Conservation (phyloP, 2,888 invertebrate species). For the Lordiphosa andalusiaca region DNA sequence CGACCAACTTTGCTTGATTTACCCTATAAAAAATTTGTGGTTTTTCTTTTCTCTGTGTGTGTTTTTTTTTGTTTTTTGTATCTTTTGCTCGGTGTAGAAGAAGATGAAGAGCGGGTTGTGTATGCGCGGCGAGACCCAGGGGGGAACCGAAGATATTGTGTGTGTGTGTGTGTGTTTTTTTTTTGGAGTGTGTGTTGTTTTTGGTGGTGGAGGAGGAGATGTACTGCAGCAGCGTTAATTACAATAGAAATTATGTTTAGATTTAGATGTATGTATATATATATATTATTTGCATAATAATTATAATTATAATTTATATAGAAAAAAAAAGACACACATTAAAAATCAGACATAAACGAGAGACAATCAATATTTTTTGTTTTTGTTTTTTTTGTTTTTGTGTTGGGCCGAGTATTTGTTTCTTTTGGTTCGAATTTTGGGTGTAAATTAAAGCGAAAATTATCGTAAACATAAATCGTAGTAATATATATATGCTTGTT, state of each 20-base stretch:
- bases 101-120: slow-evolving; percentile 3
- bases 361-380: slow-evolving; percentile 33
- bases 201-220: slow-evolving; percentile 12
- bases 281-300: slow-evolving; percentile 45
- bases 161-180: slow-evolving; percentile 30
- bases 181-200: slow-evolving; percentile 20
- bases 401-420: slow-evolving; percentile 17
- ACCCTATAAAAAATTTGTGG: slow-evolving; percentile 23
- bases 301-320: slow-evolving; percentile 34
- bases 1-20: slow-evolving; percentile 1
- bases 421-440: slow-evolving; percentile 57
- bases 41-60: slow-evolving; percentile 9
- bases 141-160: slow-evolving; percentile 24
- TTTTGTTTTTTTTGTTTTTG: slow-evolving; percentile 39
- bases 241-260: slow-evolving; percentile 62
- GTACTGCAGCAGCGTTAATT: slow-evolving; percentile 64
- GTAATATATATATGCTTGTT: slow-evolving; percentile 19
- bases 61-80: slow-evolving; percentile 1
- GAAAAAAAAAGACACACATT: slow-evolving; percentile 37
- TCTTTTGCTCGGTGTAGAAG: not conserved
- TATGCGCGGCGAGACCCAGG: not conserved
- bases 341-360: slow-evolving; percentile 11
- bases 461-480: slow-evolving; percentile 26
- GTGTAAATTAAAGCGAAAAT: slow-evolving; percentile 17
- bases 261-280: slow-evolving; percentile 29